phyloP scores from a whole-genome alignment of 37 sponge, comb jelly and placozoan species.

The Haliclona indistincta region DNA sequence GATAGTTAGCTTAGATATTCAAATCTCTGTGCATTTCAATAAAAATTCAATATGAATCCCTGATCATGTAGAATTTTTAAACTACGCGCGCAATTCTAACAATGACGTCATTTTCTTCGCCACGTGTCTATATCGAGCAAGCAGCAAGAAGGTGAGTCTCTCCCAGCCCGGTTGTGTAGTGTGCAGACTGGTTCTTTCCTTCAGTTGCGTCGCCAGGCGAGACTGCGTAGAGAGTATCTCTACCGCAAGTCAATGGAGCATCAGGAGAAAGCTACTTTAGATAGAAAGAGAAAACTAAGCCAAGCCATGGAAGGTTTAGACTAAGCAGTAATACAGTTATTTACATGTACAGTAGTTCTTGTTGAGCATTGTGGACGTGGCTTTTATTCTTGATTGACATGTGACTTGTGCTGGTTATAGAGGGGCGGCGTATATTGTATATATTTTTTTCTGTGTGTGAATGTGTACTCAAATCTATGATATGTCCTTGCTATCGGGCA shows the following conservation, averaged over 20 bases:
- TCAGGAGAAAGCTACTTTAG: slow-evolving; percentile 75
- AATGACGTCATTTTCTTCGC: too few species aligned
- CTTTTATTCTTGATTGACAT: neutral
- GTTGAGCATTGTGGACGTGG: neutral
- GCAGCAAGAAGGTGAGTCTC: neutral
- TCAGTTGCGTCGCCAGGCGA: slow-evolving; percentile 86
- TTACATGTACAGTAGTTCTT: too few species aligned
- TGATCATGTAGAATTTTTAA: too few species aligned
- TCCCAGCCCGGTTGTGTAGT: neutral
- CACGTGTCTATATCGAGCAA: too few species aligned
- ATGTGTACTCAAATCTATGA: too few species aligned
- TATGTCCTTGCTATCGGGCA: too few species aligned
- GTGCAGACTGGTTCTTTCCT: neutral
- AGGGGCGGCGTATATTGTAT: slow-evolving; percentile 76
- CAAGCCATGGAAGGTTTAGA: slow-evolving; percentile 80
- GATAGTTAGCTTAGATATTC: too few species aligned
- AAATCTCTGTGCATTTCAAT: too few species aligned
- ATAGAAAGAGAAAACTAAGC: slow-evolving; percentile 84
- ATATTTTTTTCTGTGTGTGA: too few species aligned
- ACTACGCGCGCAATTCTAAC: too few species aligned
- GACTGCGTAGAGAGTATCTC: slow-evolving; percentile 93
- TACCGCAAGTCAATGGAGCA: slow-evolving; percentile 94
- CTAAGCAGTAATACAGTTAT: neutral
- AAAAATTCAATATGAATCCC: too few species aligned
- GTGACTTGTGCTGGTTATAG: slow-evolving; percentile 31